Conservation (phyloP, 2,888 invertebrate genomes). For the Marronus borbonicus region DNA sequence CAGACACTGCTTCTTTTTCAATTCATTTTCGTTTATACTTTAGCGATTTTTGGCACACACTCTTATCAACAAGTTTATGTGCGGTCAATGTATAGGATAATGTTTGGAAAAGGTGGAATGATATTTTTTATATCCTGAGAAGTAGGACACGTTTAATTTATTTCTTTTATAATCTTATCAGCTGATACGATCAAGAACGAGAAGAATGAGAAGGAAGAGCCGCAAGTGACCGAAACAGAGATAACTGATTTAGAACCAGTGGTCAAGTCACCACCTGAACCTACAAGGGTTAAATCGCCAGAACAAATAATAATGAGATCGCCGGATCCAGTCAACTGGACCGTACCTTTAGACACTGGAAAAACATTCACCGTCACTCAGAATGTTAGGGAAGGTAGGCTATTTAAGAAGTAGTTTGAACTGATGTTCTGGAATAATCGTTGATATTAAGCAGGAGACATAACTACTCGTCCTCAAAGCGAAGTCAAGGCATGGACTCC, state of each 20-base stretch:
- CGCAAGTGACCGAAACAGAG: slow-evolving; percentile 66
- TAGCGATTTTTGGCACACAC: slow-evolving; percentile 70
- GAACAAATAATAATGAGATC: slow-evolving; percentile 94
- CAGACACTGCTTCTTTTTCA: slow-evolving; percentile 37
- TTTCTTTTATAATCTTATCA: slow-evolving; percentile 21
- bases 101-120: slow-evolving; percentile 22
- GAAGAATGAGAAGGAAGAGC: slow-evolving; percentile 57
- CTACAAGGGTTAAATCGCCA: slow-evolving; percentile 93
- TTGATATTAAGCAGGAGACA: slow-evolving; percentile 75
- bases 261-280: slow-evolving; percentile 94
- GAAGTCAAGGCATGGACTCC: slow-evolving; percentile 87
- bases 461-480: slow-evolving; percentile 88
- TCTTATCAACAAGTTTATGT: slow-evolving; percentile 47
- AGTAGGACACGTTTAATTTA: slow-evolving; percentile 8
- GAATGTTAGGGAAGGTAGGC: slow-evolving; percentile 85
- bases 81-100: slow-evolving; percentile 32
- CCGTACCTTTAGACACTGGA: slow-evolving; percentile 93
- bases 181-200: slow-evolving; percentile 53
- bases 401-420: slow-evolving; percentile 13
- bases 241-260: slow-evolving; percentile 77
- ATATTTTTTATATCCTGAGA: neutral
- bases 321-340: slow-evolving; percentile 96
- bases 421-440: neutral
- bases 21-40: slow-evolving; percentile 43
- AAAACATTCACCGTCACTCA: slow-evolving; percentile 95